Evolutionary conservation across 1,140 invertebrate species (phyloP).

Genomic region (Stenopsyche tienmushanensis): DNA sequence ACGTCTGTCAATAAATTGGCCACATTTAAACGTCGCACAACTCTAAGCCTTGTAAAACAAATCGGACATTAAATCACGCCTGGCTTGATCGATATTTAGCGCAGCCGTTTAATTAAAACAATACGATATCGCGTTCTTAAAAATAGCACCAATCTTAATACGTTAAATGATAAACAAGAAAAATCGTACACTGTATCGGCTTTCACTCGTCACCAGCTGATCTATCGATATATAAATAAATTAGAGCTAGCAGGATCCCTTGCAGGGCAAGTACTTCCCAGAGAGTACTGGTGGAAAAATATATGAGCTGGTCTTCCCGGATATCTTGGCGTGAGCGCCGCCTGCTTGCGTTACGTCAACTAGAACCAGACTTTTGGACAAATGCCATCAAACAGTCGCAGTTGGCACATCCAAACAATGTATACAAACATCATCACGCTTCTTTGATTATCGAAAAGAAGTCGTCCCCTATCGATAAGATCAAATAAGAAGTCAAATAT

Average conservation of each 20-base stretch:
- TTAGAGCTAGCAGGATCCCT: conserved; percentile 2
- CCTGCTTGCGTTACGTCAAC: conserved; percentile 19
- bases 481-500: no score
- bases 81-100: no score
- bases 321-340: not conserved
- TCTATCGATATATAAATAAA: conserved; percentile 15
- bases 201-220: conserved; percentile 7
- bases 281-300: not conserved
- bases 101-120: no score
- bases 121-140: no score
- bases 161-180: not conserved
- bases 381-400: conserved; percentile 3
- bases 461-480: no score
- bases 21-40: no score
- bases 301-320: conserved; percentile 4
- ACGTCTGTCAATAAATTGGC: no score
- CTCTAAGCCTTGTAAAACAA: no score
- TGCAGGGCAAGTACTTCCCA: conserved; percentile 4
- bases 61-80: no score
- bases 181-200: not conserved
- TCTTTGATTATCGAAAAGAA: no score
- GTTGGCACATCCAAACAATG: not conserved
- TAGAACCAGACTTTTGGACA: conserved; percentile 4
- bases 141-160: not conserved
- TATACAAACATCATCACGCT: not conserved